Percentiles rank a stretch among this genome's conserved stretches.
Conservation (phyloP, 2,888 invertebrate genomes). For the Calliopum simillimum region DNA sequence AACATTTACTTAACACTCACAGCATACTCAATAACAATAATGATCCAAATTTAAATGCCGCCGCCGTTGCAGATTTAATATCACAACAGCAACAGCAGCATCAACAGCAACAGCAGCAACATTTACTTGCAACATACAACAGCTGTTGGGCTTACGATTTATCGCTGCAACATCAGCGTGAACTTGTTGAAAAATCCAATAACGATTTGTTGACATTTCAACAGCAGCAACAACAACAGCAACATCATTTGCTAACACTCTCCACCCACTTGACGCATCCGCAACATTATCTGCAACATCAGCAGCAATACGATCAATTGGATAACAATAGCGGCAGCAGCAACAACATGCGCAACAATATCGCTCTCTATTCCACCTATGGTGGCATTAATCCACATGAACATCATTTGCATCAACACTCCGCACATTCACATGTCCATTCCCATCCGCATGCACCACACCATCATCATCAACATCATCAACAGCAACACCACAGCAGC, state of each 20-base stretch:
- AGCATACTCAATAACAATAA: constrained; percentile 49
- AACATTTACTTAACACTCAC: constrained; percentile 41
- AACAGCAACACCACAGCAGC: constrained; percentile 46
- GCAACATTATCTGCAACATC: constrained; percentile 41
- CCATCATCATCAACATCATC: constrained; percentile 38
- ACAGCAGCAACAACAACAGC: constrained; percentile 47
- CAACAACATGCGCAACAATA: constrained; percentile 60
- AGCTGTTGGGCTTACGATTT: constrained; percentile 55
- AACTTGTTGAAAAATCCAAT: constrained; percentile 40
- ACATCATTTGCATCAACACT: constrained; percentile 47
- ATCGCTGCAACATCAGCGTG: constrained; percentile 51
- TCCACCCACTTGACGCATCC: constrained; percentile 37
- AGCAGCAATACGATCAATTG: constrained; percentile 34
- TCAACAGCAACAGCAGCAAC: constrained; percentile 42
- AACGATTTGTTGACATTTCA: constrained; percentile 36
- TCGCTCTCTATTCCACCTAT: constrained; percentile 51
- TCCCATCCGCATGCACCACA: no score
- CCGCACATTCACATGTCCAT: constrained; percentile 36
- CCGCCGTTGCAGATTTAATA: constrained; percentile 29
- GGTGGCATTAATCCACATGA: constrained; percentile 50
- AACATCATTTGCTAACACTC: constrained; percentile 40
- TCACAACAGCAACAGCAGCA: constrained; percentile 36
- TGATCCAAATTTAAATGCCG: constrained; percentile 55
- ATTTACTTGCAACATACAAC: constrained; percentile 50
- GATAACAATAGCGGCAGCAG: constrained; percentile 10